phyloP scores from a whole-genome alignment of 64 coral and sea anemone genomes.

The Pachyseris speciosa region DNA sequence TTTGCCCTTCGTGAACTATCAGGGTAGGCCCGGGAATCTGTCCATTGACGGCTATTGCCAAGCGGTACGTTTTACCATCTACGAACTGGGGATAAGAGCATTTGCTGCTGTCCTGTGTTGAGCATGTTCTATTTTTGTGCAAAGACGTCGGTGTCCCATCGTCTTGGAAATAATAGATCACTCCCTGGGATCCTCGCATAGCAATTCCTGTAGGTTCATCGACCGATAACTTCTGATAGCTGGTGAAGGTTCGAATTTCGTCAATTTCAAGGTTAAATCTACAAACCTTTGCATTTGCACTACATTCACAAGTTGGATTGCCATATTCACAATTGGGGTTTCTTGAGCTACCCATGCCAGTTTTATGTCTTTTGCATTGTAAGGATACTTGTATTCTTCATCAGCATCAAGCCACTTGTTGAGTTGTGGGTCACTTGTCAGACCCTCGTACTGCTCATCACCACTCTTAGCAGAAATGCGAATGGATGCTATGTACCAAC shows the following conservation, averaged over 20 bases:
- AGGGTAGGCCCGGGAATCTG: constrained; percentile 82
- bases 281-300: neutral
- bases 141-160: neutral
- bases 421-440: constrained; percentile 53
- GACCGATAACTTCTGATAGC: constrained; percentile 24
- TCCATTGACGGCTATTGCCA: constrained; percentile 66
- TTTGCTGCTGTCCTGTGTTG: neutral
- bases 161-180: neutral
- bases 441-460: constrained; percentile 33
- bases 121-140: neutral
- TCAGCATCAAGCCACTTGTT: constrained; percentile 47
- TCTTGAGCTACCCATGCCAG: constrained; percentile 32
- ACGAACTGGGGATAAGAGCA: constrained; percentile 45
- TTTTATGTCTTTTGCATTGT: constrained; percentile 29
- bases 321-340: neutral
- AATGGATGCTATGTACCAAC: constrained; percentile 49
- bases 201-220: neutral
- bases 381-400: constrained; percentile 56
- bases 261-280: constrained; percentile 33
- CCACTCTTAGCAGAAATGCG: constrained; percentile 26
- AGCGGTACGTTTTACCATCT: constrained; percentile 55
- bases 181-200: constrained; percentile 30
- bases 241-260: constrained; percentile 38
- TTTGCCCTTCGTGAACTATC: constrained; percentile 59
- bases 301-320: constrained; percentile 25